Evolutionary conservation across 2,113 vertebrate genomes (phyloP).

Genomic region (Sardina pilchardus): DNA sequence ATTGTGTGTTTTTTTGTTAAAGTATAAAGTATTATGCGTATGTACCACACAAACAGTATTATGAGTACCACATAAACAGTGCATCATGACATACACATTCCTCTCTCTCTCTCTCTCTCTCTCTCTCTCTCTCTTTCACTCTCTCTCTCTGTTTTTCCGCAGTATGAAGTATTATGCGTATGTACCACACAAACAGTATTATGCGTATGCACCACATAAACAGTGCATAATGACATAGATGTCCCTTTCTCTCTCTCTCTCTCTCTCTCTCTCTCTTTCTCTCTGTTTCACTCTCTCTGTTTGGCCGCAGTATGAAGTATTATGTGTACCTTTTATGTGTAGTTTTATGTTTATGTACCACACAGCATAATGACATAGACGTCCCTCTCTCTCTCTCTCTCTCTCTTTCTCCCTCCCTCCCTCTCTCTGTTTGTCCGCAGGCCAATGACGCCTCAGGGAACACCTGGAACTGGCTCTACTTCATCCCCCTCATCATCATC

Average conservation of each 20-base stretch:
- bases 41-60: background rate
- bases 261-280: too few species aligned
- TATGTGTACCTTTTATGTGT: too few species aligned
- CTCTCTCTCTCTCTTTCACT: too few species aligned
- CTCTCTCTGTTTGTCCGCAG: conserved; percentile 65
- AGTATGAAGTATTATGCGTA: too few species aligned
- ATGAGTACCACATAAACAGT: background rate
- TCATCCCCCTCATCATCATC: conserved; percentile 78
- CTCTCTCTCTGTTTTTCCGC: too few species aligned
- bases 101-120: background rate
- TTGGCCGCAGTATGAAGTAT: too few species aligned
- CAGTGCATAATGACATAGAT: background rate
- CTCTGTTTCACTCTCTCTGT: too few species aligned
- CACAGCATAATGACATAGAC: too few species aligned
- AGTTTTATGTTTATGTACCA: too few species aligned
- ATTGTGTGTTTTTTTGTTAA: background rate
- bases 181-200: too few species aligned
- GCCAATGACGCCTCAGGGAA: conserved; percentile 93
- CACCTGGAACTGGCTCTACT: conserved; percentile 84
- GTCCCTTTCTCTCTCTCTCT: background rate
- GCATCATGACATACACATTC: background rate
- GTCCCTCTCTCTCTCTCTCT: conserved; percentile 31
- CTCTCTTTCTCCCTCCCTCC: too few species aligned
- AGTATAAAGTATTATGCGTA: background rate
- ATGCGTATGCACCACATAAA: background rate